These are phyloP conservation scores for Eudasyphora cyanicolor DNA, from an alignment of 2,888 invertebrate genomes.

Conservation along the genomic window DNA sequence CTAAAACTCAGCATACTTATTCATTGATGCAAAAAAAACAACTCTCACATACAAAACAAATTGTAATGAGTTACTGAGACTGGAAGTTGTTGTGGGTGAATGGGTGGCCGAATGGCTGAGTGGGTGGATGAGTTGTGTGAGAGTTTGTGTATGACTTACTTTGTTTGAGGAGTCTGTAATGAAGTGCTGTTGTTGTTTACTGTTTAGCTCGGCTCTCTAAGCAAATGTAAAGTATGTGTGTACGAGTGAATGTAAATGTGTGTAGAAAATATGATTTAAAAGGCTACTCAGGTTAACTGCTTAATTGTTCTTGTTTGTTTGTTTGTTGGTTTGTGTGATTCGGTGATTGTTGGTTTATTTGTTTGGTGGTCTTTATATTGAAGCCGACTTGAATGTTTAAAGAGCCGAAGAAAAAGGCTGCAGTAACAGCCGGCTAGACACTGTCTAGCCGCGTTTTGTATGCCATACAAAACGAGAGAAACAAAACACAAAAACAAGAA, in stretches of 20 bases:
- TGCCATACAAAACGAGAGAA: not conserved
- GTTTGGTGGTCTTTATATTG: conserved; percentile 46
- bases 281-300: conserved; percentile 55
- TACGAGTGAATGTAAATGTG: no score
- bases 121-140: not conserved
- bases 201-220: not conserved
- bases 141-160: conserved; percentile 19
- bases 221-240: not conserved
- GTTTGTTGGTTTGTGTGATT: conserved; percentile 29
- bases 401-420: conserved; percentile 1
- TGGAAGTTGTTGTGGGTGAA: no score
- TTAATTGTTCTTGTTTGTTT: not conserved
- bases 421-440: conserved; percentile 75
- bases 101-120: not conserved
- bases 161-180: conserved; percentile 3
- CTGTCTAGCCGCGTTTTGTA: conserved; percentile 74
- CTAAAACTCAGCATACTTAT: conserved; percentile 47
- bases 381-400: conserved; percentile 9
- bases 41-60: conserved; percentile 33
- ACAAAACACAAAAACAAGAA: not conserved
- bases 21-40: conserved; percentile 47
- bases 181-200: conserved; percentile 3
- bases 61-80: conserved; percentile 59
- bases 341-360: conserved; percentile 41
- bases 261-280: conserved; percentile 63